Evolutionary conservation across 2,113 vertebrate genomes (phyloP), one percentile per base, ranked within the genome.

Genomic region (Cottus gobio): DNA sequence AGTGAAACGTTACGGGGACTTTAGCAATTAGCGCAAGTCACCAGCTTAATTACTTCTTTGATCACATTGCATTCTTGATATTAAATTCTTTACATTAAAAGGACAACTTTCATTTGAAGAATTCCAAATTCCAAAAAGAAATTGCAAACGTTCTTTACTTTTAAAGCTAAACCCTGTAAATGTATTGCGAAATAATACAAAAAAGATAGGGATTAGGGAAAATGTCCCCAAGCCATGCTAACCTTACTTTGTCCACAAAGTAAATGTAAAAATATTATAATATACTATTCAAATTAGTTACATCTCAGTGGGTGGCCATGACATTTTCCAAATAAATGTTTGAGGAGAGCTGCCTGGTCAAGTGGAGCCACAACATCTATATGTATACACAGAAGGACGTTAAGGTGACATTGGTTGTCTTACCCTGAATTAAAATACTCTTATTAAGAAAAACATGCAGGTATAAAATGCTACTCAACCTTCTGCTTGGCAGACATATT

Each of bases 1-100:
- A 60, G 77, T 60, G 28, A 65, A 73, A 60, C 74, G 67, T 84
- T 61, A 39, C 10, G 0, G 7, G 20, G 26, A 83, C 50, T 48
- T 66, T 7, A 72, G 48, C 42, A 62, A 37, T 74, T 44, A 26
- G 31, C 4, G 9, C 12, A 70, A 72, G 24, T 77, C 50, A 46
- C 26, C 39, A 28, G 8, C 48, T 74, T 65, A 70, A 74, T 84
- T 77, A 24, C 20, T 48, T 31, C n/a, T 13, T 56, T 48, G 24
- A 50, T 30, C 2, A 66, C 36, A 34, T 22, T 42, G 52, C 8
- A 34, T 30, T 65, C 16, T 20, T 5, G 20, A 66, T 7, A 46
- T 66, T 71, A 1, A 26, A 66, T 62, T 71, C 2, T 52, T 61
- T 11, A 22, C 4, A 56, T 42, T 50, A 52, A 3, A 16, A 48